These are phyloP conservation scores for Synergus itoensis DNA, from an alignment of 2,888 invertebrate genomes.

Conservation along the genomic window DNA sequence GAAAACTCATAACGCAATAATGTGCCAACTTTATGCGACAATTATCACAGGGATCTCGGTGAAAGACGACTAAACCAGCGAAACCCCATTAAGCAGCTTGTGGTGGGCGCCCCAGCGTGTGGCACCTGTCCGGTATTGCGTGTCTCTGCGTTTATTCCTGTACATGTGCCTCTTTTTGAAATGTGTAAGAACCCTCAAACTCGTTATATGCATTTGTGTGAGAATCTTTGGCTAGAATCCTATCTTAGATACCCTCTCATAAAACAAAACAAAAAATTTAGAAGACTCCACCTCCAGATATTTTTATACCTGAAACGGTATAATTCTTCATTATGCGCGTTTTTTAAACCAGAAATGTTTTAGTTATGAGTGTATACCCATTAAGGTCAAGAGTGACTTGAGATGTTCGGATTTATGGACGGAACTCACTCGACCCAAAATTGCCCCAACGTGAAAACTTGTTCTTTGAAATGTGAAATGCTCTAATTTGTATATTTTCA, in stretches of 20 bases:
- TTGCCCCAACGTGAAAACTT: constrained; percentile 3
- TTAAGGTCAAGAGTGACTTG: constrained; percentile 33
- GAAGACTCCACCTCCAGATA: constrained; percentile 21
- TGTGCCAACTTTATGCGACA: constrained; percentile 75
- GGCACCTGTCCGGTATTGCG: constrained; percentile 68
- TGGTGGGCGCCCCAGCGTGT: constrained; percentile 72
- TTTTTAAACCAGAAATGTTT: constrained; percentile 36
- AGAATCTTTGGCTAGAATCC: not conserved
- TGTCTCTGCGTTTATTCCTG: constrained; percentile 4
- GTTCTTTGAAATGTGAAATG: not conserved
- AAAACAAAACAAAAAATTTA: not conserved
- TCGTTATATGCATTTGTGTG: not conserved
- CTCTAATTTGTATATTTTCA: not conserved
- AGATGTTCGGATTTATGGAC: constrained; percentile 21
- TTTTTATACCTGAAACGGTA: constrained; percentile 40
- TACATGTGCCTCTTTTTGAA: not conserved
- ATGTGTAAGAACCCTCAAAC: too few relatives aligned
- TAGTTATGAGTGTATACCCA: constrained; percentile 32
- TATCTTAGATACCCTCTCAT: not conserved
- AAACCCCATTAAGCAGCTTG: constrained; percentile 67
- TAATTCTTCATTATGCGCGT: constrained; percentile 32
- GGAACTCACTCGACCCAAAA: constrained; percentile 12
- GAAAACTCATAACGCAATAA: constrained; percentile 73
- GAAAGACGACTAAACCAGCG: constrained; percentile 65
- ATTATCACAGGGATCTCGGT: constrained; percentile 70